These are phyloP conservation scores for Hiodon tergisus DNA, from an alignment of 2,113 vertebrate species.

Conservation along the genomic window DNA sequence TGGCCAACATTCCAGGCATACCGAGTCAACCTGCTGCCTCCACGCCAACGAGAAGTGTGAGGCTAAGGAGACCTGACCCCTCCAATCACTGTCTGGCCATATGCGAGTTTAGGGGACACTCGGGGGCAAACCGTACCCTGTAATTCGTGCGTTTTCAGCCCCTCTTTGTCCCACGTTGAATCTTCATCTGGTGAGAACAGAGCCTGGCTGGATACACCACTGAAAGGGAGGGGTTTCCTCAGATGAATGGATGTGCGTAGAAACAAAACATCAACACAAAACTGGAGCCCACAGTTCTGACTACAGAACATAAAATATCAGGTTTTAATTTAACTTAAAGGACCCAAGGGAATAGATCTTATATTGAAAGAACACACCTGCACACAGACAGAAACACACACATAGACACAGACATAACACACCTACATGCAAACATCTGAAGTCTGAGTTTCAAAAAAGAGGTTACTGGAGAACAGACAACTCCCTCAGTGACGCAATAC, in stretches of 20 bases:
- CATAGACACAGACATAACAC: too few species aligned
- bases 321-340: too few species aligned
- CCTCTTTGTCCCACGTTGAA: constrained; percentile 62
- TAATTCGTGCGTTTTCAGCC: constrained; percentile 66
- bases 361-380: too few species aligned
- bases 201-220: constrained; percentile 66
- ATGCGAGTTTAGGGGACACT: background rate
- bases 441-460: too few species aligned
- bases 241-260: background rate
- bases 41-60: too few species aligned
- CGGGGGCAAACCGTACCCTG: constrained; percentile 55
- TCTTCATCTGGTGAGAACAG: constrained; percentile 66
- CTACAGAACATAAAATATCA: background rate
- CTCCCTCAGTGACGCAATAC: too few species aligned
- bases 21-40: too few species aligned
- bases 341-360: too few species aligned
- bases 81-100: background rate
- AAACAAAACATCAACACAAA: constrained; percentile 5
- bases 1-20: too few species aligned
- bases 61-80: background rate
- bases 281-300: background rate
- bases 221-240: constrained; percentile 39
- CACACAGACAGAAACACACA: too few species aligned
- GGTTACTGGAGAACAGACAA: too few species aligned
- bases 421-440: too few species aligned